These are phyloP conservation scores for Suricata suricatta DNA, from an alignment of 2,113 vertebrate species.

Conservation along the genomic window DNA sequence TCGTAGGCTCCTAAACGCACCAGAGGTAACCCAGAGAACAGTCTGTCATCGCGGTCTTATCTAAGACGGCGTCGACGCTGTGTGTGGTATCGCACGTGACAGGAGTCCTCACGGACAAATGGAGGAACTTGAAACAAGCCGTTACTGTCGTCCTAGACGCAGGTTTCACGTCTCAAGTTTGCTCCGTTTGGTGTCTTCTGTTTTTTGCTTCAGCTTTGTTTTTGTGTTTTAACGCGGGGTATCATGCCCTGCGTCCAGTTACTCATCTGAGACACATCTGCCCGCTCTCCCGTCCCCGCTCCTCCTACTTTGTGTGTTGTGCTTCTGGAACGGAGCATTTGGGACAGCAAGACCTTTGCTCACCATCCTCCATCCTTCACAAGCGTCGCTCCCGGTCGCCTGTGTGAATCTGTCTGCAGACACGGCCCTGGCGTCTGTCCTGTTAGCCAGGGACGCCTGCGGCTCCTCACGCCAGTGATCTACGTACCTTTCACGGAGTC, in stretches of 20 bases:
- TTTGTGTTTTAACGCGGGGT: background rate
- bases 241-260: accelerated
- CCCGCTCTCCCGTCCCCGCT: background rate
- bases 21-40: constrained; percentile 18
- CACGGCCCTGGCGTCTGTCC: background rate
- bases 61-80: background rate
- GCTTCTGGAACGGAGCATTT: background rate
- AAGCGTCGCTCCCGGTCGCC: background rate
- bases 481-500: background rate
- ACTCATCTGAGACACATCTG: background rate
- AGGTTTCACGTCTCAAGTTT: background rate
- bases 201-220: background rate
- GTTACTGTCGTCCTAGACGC: background rate
- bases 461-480: background rate
- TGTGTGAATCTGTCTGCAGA: background rate
- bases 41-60: constrained; percentile 37
- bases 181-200: background rate
- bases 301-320: background rate
- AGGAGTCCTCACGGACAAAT: background rate
- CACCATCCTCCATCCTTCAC: background rate
- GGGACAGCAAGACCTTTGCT: background rate
- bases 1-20: background rate
- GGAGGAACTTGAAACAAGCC: background rate
- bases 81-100: background rate
- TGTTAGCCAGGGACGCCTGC: background rate